A percentile compares a stretch with the other conserved stretches of the same genome.
These are phyloP conservation scores for Eunapius fragilis DNA, from an alignment of 37 sponge, comb jelly and placozoan genomes.

Conservation along the genomic window DNA sequence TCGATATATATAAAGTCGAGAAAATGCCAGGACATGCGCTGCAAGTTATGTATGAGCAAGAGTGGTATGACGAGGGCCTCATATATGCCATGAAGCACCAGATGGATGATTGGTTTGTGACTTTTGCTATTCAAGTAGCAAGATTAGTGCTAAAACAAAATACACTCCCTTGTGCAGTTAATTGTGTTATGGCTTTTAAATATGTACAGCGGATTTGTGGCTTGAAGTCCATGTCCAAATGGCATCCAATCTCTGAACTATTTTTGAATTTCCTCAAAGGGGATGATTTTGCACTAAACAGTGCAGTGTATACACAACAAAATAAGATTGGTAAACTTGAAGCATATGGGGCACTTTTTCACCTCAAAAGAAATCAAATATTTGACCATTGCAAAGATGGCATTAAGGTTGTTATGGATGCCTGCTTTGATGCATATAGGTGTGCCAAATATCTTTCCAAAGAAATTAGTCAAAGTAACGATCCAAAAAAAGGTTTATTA, in stretches of 20 bases:
- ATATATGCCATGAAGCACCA: neutral
- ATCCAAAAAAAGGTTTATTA: neutral
- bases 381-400: neutral
- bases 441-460: neutral
- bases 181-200: no score
- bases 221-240: neutral
- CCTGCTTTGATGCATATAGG: neutral
- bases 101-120: neutral
- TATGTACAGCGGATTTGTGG: neutral
- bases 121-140: neutral
- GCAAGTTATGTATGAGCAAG: neutral
- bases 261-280: neutral
- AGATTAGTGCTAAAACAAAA: neutral
- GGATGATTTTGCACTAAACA: neutral
- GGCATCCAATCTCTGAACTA: neutral
- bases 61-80: neutral
- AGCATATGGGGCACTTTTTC: neutral
- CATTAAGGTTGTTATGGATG: neutral
- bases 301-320: neutral
- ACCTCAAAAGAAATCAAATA: neutral
- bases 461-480: neutral
- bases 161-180: no score
- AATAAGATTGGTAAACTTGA: neutral
- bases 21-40: neutral
- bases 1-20: neutral